Evolutionary conservation across 2,797 vertebrate genomes (phyloP).

Genomic region (Pygocentrus nattereri): DNA sequence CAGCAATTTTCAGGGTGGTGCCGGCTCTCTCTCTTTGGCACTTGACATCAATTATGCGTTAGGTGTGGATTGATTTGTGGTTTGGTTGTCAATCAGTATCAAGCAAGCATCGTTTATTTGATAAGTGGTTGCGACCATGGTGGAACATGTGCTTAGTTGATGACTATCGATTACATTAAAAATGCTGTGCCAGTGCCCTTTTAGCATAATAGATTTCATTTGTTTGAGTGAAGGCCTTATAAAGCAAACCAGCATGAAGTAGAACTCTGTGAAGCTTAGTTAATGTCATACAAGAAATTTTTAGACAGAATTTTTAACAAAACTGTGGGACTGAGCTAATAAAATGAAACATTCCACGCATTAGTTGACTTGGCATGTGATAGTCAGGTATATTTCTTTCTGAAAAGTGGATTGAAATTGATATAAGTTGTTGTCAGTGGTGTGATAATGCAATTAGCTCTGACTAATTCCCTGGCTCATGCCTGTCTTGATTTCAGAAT

Average conservation of each 20-base stretch:
- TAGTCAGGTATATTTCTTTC: not conserved
- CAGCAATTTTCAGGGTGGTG: constrained; percentile 13
- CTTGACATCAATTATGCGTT: constrained; percentile 41
- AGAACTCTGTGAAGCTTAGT: not conserved
- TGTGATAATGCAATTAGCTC: constrained; percentile 33
- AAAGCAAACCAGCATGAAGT: not conserved
- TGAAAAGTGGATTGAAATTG: not conserved
- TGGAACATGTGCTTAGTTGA: constrained; percentile 12
- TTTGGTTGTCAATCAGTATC: constrained; percentile 39
- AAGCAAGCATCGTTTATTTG: constrained; percentile 30
- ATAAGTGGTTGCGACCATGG: constrained; percentile 27
- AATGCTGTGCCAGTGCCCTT: constrained; percentile 10
- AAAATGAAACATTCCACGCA: not conserved
- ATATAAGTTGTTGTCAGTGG: constrained; percentile 30
- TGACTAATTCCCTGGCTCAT: constrained; percentile 5
- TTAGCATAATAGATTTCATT: constrained; percentile 30
- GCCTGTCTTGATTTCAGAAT: constrained; percentile 36
- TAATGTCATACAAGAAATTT: not conserved
- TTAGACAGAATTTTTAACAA: not conserved
- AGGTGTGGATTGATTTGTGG: constrained; percentile 43
- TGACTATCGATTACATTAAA: constrained; percentile 42
- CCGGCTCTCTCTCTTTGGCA: constrained; percentile 1
- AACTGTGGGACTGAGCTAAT: not conserved
- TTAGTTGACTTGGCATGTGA: not conserved
- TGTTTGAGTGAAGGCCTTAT: constrained; percentile 12